Evolutionary conservation across 1,140 invertebrate species (phyloP).

Genomic region (Drosophila rhopaloa): DNA sequence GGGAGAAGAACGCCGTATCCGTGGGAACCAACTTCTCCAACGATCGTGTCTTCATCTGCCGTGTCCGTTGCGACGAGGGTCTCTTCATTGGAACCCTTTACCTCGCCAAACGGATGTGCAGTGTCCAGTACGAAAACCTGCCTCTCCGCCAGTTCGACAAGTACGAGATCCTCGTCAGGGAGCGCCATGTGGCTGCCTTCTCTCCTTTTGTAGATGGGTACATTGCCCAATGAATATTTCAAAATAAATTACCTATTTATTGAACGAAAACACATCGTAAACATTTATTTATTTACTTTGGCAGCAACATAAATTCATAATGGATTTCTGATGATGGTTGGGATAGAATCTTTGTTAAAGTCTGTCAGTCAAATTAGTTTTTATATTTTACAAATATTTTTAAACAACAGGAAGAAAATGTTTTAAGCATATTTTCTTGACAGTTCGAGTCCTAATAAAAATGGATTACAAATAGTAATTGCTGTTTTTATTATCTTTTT

Average conservation of each 20-base stretch:
- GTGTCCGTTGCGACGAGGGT: slow-evolving; percentile 7
- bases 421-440: too few relatives aligned
- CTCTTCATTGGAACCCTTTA: slow-evolving; percentile 51
- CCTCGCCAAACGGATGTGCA: slow-evolving; percentile 15
- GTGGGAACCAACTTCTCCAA: slow-evolving; percentile 41
- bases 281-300: not conserved
- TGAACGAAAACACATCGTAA: not conserved
- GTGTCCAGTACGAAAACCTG: slow-evolving; percentile 23
- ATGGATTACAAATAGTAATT: too few relatives aligned
- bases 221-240: not conserved
- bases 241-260: slow-evolving; percentile 18
- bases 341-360: too few relatives aligned
- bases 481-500: too few relatives aligned
- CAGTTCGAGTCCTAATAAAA: too few relatives aligned
- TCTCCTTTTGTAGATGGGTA: not conserved
- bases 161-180: slow-evolving; percentile 56
- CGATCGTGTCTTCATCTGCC: slow-evolving; percentile 56
- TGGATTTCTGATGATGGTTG: not conserved
- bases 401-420: too few relatives aligned
- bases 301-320: not conserved
- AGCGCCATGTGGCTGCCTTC: not conserved
- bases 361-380: too few relatives aligned
- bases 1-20: slow-evolving; percentile 49
- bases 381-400: too few relatives aligned
- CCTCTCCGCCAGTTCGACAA: slow-evolving; percentile 29